Evolutionary conservation across 2,888 invertebrate genomes (phyloP).

Genomic region (Cephus spinipes): DNA sequence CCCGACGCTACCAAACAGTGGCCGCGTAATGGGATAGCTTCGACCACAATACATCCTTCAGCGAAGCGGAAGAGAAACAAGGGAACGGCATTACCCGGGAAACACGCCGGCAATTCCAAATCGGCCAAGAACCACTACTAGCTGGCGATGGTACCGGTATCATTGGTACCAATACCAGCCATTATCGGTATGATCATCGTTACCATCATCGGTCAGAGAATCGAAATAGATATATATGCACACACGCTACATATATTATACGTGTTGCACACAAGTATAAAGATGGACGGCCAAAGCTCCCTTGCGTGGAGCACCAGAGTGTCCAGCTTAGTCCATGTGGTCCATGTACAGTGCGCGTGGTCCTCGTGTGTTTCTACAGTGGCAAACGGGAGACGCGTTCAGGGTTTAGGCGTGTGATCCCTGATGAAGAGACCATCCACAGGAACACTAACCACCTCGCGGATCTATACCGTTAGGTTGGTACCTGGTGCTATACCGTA

Average conservation of each 20-base stretch:
- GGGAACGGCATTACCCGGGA: conserved; percentile 61
- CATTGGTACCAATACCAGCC: background rate
- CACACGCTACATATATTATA: too few species aligned
- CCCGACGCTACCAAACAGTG: conserved; percentile 48
- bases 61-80: conserved; percentile 63
- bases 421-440: conserved; percentile 57
- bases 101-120: conserved; percentile 47
- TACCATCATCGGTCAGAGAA: background rate
- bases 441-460: conserved; percentile 31
- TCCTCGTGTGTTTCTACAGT: conserved; percentile 1
- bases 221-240: too few species aligned
- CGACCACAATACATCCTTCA: conserved; percentile 62
- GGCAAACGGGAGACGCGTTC: conserved; percentile 8
- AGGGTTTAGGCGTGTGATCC: conserved; percentile 55
- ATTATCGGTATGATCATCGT: background rate
- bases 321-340: background rate
- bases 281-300: too few species aligned
- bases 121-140: conserved; percentile 42
- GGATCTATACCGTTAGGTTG: background rate
- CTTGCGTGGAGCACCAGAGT: too few species aligned
- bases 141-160: background rate
- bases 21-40: conserved; percentile 55
- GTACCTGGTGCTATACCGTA: background rate
- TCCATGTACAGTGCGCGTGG: background rate
- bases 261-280: too few species aligned